phyloP scores from a whole-genome alignment of 64 coral and sea anemone genomes.

The Porites australiensis region DNA sequence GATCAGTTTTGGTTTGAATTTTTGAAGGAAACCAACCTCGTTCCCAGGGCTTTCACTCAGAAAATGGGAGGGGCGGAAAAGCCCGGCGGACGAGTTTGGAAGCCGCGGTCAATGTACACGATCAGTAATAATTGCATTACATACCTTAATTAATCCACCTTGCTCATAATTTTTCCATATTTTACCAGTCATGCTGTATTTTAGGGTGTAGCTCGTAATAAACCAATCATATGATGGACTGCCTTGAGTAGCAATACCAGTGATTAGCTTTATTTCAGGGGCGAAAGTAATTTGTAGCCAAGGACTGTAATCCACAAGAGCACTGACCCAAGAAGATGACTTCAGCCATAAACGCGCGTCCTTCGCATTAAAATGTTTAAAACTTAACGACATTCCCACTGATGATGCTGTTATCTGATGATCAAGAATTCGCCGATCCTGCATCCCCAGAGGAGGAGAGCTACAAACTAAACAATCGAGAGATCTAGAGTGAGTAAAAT shows the following conservation, averaged over 20 bases:
- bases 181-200: conserved; percentile 17
- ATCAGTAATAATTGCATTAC: too few relatives aligned
- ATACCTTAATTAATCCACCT: neutral
- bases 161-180: neutral
- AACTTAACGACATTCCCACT: conserved; percentile 15
- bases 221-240: conserved; percentile 14
- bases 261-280: conserved; percentile 38
- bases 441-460: conserved; percentile 59
- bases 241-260: conserved; percentile 58
- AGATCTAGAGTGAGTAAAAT: neutral
- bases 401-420: conserved; percentile 51
- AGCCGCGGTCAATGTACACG: too few relatives aligned
- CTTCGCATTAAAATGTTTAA: neutral
- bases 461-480: conserved; percentile 35
- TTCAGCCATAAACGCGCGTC: conserved; percentile 5
- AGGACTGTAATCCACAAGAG: conserved; percentile 2
- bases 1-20: too few relatives aligned
- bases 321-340: conserved; percentile 52
- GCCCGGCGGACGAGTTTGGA: too few relatives aligned
- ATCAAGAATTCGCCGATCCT: conserved; percentile 20
- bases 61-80: too few relatives aligned
- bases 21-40: too few relatives aligned
- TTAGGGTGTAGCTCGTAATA: conserved; percentile 7
- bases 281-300: conserved; percentile 63
- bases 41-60: too few relatives aligned